These are phyloP conservation scores for Apaloderma vittatum DNA, from an alignment of 2,113 vertebrate species.

Conservation along the genomic window DNA sequence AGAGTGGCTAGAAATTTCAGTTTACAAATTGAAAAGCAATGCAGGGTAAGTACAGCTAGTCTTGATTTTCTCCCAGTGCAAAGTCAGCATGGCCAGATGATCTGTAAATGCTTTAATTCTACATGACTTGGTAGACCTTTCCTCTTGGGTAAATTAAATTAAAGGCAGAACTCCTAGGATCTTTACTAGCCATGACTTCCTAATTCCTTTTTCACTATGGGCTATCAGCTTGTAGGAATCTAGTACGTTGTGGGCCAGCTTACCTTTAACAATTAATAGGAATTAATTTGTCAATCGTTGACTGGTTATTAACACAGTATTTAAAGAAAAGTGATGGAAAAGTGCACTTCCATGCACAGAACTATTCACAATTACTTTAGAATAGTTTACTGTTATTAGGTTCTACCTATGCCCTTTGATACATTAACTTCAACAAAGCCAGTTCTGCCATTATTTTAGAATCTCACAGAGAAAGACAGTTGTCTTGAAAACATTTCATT, in stretches of 20 bases:
- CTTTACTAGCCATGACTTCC: background rate
- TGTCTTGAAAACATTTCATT: background rate
- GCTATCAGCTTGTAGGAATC: background rate
- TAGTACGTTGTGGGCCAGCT: background rate
- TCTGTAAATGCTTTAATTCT: background rate
- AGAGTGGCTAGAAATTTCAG: background rate
- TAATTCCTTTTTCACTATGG: background rate
- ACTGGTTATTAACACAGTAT: background rate
- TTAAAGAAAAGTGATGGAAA: background rate
- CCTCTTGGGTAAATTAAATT: background rate
- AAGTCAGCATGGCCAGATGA: background rate
- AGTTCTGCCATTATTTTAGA: background rate
- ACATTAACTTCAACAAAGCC: background rate
- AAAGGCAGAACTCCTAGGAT: background rate
- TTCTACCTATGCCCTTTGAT: background rate
- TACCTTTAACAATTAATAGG: background rate
- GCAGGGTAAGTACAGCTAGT: background rate
- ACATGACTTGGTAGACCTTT: background rate
- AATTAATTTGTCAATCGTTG: background rate
- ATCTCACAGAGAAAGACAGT: background rate
- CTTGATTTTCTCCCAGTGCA: background rate
- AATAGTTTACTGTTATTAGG: background rate
- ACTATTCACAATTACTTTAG: background rate
- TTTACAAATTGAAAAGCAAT: background rate
- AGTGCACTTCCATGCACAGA: background rate